Evolutionary conservation across 2,113 vertebrate species (phyloP).

Genomic region (Ahaetulla prasina): DNA sequence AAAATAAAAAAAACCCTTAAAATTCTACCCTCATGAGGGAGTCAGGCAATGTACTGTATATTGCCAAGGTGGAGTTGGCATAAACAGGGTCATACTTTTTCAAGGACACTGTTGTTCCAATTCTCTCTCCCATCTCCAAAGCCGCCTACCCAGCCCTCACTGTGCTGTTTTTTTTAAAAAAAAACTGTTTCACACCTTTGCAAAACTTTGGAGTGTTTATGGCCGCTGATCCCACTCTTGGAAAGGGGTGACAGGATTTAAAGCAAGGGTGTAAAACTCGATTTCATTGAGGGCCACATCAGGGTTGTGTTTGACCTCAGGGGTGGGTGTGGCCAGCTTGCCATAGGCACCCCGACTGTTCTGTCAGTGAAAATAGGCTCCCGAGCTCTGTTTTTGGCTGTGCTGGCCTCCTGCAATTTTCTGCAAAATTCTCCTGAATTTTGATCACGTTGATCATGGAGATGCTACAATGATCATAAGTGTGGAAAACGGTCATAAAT

Average conservation of each 20-base stretch:
- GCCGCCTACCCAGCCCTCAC: background rate
- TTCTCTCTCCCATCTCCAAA: background rate
- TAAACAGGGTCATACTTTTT: background rate
- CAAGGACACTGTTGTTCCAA: background rate
- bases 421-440: background rate
- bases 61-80: background rate
- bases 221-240: background rate
- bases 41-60: background rate
- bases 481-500: background rate
- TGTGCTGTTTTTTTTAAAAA: background rate
- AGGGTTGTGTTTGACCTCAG: no score
- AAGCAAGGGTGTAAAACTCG: no score
- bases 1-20: background rate
- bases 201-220: background rate
- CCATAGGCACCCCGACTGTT: no score
- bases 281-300: no score
- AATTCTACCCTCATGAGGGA: background rate
- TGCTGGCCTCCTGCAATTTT: no score
- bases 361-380: no score
- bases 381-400: no score
- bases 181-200: background rate
- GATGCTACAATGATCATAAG: background rate
- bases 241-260: background rate
- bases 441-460: background rate
- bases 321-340: no score